Evolutionary conservation across 2,797 vertebrate species (phyloP), one percentile per base, ranked within the genome.

Genomic region (Oreochromis grahami): DNA sequence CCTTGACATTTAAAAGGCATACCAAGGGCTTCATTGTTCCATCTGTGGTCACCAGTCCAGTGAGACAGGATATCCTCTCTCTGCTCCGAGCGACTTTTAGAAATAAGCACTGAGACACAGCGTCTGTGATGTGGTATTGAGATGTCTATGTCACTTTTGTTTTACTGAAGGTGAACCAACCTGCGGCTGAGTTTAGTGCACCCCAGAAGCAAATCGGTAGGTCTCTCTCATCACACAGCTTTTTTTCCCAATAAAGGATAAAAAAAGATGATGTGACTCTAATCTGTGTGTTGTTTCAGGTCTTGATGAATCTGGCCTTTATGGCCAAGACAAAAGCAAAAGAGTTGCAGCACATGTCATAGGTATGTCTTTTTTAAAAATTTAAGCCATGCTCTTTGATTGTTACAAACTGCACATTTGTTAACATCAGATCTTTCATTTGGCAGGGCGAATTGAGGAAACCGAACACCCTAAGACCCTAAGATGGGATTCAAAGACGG

Each of bases 261-360:
- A 63, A 1, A 76, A 10, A 36, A 83, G 56, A 3, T 48, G 60
- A 81, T 68, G 26, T 81, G 70, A 84, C n/a, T 34, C 10, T 78
- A 24, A 77, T 80, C 17, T 76, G 80, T 32, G 24, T 36, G 21
- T 21, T 76, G 53, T 92, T 92, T 76, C 87, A 98, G 98, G 94
- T 26, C 4, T 85, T 17, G 21, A 32, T 58, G 81, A 84, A 58
- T 55, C 51, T 3, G 76, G 63, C 13, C 1, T 41, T 38, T 80
- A 84, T 7, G 79, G 29, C 85, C 84, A 91, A 55, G 93, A 94
- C 19, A 90, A 88, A 78, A 83, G 26, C 2, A 58, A 58, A 34
- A 96, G 85, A 88, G 88, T 87, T 53, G 97, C 96, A 77, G 98
- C 98, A 32, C 98, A 99, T 38, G 89, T 99, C 76, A 97, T 96